Conservation (phyloP, 2,797 vertebrate genomes). For the Sebastes baramenuke region DNA sequence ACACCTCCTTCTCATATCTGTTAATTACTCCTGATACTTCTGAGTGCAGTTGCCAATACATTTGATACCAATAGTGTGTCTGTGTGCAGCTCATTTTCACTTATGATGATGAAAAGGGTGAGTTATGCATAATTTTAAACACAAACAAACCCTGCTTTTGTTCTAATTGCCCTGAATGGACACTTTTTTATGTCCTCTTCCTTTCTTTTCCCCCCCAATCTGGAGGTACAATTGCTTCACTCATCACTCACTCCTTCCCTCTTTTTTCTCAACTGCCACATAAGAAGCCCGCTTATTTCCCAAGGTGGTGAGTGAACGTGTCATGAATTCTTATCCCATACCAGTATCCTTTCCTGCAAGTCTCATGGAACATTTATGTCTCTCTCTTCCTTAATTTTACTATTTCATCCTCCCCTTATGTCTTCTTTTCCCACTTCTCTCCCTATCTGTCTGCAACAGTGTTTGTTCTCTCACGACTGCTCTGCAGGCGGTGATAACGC, state of each 20-base stretch:
- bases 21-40: constrained; percentile 32
- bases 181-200: background rate
- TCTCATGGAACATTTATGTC: background rate
- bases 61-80: background rate
- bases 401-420: background rate
- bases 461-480: background rate
- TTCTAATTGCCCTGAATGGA: constrained; percentile 7
- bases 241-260: constrained; percentile 27
- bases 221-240: constrained; percentile 22
- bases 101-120: background rate
- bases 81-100: constrained; percentile 8
- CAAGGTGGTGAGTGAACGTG: constrained; percentile 13
- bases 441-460: background rate
- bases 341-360: background rate
- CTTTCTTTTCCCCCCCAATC: background rate
- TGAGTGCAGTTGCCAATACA: background rate
- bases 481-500: background rate
- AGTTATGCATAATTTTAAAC: constrained; percentile 28
- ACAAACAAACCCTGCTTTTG: constrained; percentile 33
- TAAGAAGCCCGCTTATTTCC: background rate
- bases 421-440: background rate
- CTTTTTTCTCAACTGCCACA: constrained; percentile 20
- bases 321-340: background rate
- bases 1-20: constrained; percentile 25
- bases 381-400: background rate